These are phyloP conservation scores for Yoshiicerus persimilis DNA, from an alignment of 1,140 invertebrate species.

Conservation along the genomic window DNA sequence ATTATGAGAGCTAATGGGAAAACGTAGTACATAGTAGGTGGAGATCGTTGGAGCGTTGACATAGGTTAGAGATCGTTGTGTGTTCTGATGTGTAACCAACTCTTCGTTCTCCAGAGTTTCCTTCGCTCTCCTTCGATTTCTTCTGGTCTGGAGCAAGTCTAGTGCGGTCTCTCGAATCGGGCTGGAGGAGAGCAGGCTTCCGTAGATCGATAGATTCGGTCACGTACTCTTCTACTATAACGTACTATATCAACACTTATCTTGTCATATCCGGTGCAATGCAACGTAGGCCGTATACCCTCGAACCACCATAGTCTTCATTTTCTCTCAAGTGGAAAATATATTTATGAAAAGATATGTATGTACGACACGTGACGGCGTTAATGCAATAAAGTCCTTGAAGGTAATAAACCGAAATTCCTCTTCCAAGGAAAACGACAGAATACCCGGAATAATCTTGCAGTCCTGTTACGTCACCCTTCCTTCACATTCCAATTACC, in stretches of 20 bases:
- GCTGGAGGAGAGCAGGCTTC: not conserved
- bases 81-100: not conserved
- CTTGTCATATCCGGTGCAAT: not conserved
- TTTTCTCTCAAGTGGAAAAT: not conserved
- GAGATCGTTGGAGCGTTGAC: not conserved
- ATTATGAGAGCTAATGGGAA: not conserved
- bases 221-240: not conserved
- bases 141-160: not conserved
- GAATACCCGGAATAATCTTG: not conserved
- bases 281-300: not conserved
- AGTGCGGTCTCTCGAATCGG: not conserved
- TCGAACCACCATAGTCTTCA: not conserved
- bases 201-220: not conserved
- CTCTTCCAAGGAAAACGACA: not conserved
- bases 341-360: not conserved
- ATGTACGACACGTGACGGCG: not conserved
- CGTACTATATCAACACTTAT: not conserved
- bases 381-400: not conserved
- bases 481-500: not conserved
- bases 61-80: slow-evolving; percentile 14
- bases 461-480: not conserved
- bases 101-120: not conserved
- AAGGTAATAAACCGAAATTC: not conserved
- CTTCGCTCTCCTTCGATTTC: not conserved
- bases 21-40: not conserved